Base-by-base conservation (phyloP, 2,113 vertebrate genomes). In the Stegastes partitus region DNA sequence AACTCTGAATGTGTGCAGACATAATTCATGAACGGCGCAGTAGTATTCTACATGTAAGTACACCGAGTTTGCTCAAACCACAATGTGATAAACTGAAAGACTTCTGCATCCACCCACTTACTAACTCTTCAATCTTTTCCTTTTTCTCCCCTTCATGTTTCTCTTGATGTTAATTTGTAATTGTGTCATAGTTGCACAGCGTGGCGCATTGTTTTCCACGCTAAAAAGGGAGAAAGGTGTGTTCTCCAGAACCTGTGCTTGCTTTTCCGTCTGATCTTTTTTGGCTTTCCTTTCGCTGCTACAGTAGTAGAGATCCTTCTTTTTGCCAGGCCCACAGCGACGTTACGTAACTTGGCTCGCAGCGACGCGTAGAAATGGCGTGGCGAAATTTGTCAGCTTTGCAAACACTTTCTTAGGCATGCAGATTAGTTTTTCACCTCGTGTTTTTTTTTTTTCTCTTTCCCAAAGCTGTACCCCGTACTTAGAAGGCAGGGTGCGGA, bases 1-100 rank as follows among this genome's bases (percentile, higher is more conserved):
- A 77, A 77, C 54, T 66, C 39, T 18, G n/a, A 76, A 25, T 67
- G 23, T 31, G 10, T 22, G 0, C 0, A 0, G 0, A 9, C 25
- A n/a, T 72, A 80, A 75, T 77, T 83, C 23, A 71, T 68, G 16
- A 54, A 45, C 34, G 14, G 15, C 22, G 25, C n/a, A 51, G 22
- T 9, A 37, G 49, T 44, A 16, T 45, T 23, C 23, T 59, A 9
- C 37, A 26, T 67, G 6, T 34, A 65, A 62, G 28, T 54, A 28
- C 68, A 47, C 34, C 0, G 54, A 28, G 39, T 2, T 23, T 37
- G 64, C 7, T 28, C 6, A 11, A 55, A 22, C 34, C 49, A 12
- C 19, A 1, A 3, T 42, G 3, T 23, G 21, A 45, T 16, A 18
- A 50, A 58, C 18, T 21, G 3, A 49, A 54, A 59, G 47, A 21